phyloP scores from a whole-genome alignment of 2,888 invertebrate genomes.

The Melolontha melolontha region DNA sequence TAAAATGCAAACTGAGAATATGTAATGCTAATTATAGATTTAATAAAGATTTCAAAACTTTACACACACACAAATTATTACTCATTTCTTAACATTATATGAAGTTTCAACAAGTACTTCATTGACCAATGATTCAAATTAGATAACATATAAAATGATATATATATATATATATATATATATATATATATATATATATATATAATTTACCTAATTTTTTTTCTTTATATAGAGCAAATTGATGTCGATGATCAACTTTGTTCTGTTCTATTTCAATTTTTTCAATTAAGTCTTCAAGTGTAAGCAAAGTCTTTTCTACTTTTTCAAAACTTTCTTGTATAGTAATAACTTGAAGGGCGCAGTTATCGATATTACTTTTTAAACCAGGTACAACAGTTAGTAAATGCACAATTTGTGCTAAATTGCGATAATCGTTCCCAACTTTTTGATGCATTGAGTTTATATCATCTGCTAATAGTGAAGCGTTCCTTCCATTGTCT shows the following conservation, averaged over 20 bases:
- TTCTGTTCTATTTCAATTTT: constrained; percentile 77
- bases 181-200: no score
- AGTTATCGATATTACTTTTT: constrained; percentile 66
- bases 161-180: no score
- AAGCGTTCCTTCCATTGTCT: constrained; percentile 74
- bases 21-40: constrained; percentile 9
- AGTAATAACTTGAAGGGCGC: constrained; percentile 67
- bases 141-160: no score
- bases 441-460: constrained; percentile 60
- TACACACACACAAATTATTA: no score
- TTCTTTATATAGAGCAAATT: constrained; percentile 77
- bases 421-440: constrained; percentile 55
- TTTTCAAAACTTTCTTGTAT: constrained; percentile 72
- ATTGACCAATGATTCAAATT: no score
- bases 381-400: constrained; percentile 60
- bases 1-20: no score
- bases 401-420: constrained; percentile 57
- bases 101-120: no score
- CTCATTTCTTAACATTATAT: no score
- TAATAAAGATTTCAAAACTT: constrained; percentile 7
- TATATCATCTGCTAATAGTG: constrained; percentile 68
- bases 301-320: constrained; percentile 74
- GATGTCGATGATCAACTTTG: constrained; percentile 79
- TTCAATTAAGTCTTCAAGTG: constrained; percentile 78
- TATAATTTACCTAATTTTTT: constrained; percentile 76